Conservation (phyloP, 2,113 vertebrate genomes). For the Myxocyprinus asiaticus region DNA sequence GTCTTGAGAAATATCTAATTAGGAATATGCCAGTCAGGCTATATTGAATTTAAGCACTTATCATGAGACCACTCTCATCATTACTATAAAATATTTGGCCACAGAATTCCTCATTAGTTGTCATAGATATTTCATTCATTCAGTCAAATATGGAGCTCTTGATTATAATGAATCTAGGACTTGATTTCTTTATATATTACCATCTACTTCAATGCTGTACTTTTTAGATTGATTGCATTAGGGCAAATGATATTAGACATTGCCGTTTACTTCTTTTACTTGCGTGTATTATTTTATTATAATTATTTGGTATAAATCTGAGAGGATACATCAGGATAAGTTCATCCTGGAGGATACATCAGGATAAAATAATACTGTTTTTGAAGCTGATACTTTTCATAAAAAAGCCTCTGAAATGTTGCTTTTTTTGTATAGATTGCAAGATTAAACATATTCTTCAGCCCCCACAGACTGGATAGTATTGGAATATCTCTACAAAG, state of each 20-base stretch:
- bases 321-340: background rate
- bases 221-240: background rate
- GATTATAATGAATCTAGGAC: slow-evolving; percentile 13
- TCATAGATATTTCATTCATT: slow-evolving; percentile 24
- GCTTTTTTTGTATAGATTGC: too few species aligned
- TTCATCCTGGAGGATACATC: too few species aligned
- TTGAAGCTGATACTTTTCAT: background rate
- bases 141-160: slow-evolving; percentile 16
- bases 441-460: too few species aligned
- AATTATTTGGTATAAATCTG: background rate
- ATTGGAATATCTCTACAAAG: too few species aligned
- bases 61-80: background rate
- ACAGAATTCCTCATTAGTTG: slow-evolving; percentile 25
- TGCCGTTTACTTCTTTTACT: background rate
- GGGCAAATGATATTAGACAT: background rate
- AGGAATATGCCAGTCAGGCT: slow-evolving; percentile 19
- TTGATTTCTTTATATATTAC: slow-evolving; percentile 20
- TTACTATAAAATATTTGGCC: slow-evolving; percentile 25
- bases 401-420: too few species aligned
- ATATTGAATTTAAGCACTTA: slow-evolving; percentile 23
- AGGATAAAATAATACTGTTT: background rate
- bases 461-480: too few species aligned
- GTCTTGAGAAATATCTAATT: slow-evolving; percentile 27
- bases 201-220: background rate
- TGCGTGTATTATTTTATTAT: background rate